Evolutionary conservation across 2,797 vertebrate genomes (phyloP), one percentile per base, ranked within the genome.

Genomic region (Danio tinwini): DNA sequence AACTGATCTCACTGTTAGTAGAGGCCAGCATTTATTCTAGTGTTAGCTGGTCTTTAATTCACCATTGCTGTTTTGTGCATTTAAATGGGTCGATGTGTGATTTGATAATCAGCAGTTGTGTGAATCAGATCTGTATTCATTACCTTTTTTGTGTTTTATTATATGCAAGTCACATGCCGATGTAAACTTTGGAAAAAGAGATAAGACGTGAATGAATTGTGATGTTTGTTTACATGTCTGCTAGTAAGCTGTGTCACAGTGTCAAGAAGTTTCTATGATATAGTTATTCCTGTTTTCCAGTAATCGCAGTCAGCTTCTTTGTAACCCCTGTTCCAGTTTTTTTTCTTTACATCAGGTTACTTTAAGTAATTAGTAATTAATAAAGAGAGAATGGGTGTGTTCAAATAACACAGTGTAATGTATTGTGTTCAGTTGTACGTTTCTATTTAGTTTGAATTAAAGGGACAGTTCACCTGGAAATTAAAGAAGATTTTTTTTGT

Each of bases 231-330:
- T 83, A 76, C 80, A 55, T 85, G 81, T 74, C 16, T 16, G 14
- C 17, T 16, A 14, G 29, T 16, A 29, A 29, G 29, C 3, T n/a
- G n/a, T 29, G 29, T 29, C 29, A 1, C 29, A 29, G 3, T 29
- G 29, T 29, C 29, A 29, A 29, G 39, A 80, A 42, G 70, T 86
- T 64, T 52, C 58, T 59, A 49, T 21, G 39, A 82, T 81, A 86
- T 58, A 21, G 55, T 77, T 76, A n/a, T 4, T 11, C 7, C n/a
- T 21, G 50, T 83, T 89, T 90, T 89, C 82, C 4, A 87, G 65
- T 71, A 89, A 84, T 42, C 29, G 13, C n/a, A 61, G 78, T 14
- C 10, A 52, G 14, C 58, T 49, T 56, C 37, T 78, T 19, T 37
- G 55, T 59, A 76, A 81, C 11, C 7, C 59, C 5, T 10, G 8